phyloP scores from a whole-genome alignment of 2,888 invertebrate species.

The Gymnocheta viridis region DNA sequence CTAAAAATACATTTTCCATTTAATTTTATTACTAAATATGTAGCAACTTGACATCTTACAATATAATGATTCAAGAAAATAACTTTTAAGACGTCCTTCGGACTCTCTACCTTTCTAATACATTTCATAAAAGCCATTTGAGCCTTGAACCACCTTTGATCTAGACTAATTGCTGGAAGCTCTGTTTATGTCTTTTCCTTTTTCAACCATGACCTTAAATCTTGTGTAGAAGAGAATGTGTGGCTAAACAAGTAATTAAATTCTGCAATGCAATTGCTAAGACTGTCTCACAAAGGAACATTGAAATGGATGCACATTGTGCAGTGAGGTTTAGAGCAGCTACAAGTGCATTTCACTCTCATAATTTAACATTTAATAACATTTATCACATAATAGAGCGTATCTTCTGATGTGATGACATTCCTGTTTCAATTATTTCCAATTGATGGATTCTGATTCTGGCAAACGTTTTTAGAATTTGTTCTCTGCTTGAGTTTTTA shows the following conservation, averaged over 20 bases:
- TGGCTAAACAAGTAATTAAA: neutral
- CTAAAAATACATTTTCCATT: no score
- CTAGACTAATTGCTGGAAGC: conserved; percentile 35
- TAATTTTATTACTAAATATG: no score
- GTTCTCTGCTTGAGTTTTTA: neutral
- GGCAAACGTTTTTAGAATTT: neutral
- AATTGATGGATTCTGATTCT: neutral
- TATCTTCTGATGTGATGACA: neutral
- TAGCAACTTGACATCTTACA: no score
- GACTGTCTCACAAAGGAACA: neutral
- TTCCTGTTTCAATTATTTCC: neutral
- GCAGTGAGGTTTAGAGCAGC: neutral
- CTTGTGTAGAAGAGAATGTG: neutral
- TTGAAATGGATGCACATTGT: neutral
- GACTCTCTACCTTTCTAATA: neutral
- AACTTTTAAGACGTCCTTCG: neutral
- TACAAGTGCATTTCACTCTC: neutral
- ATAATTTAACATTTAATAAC: neutral
- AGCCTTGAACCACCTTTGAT: conserved; percentile 20
- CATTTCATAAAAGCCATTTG: neutral
- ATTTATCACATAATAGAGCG: neutral
- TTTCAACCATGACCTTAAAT: conserved; percentile 14
- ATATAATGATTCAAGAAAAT: no score
- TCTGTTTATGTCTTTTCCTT: neutral
- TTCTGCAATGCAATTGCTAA: neutral